phyloP scores from a whole-genome alignment of 2,888 invertebrate species.

The Mylabris sibirica region DNA sequence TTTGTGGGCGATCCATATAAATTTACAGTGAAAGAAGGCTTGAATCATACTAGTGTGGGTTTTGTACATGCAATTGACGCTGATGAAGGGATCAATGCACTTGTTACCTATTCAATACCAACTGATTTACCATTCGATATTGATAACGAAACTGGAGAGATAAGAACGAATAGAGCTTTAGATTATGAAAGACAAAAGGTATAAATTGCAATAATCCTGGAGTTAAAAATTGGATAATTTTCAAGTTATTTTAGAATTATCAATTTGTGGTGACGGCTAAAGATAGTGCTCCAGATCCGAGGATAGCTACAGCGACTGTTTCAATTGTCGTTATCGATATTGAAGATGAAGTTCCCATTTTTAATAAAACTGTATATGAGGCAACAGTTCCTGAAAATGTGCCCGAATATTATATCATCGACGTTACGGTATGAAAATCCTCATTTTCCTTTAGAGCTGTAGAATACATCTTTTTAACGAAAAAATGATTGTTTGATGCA shows the following conservation, averaged over 20 bases:
- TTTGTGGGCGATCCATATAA: slow-evolving; percentile 83
- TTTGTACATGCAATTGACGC: slow-evolving; percentile 85
- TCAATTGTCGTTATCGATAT: slow-evolving; percentile 81
- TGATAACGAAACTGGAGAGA: slow-evolving; percentile 80
- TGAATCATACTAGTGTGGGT: slow-evolving; percentile 70
- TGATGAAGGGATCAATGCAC: slow-evolving; percentile 85
- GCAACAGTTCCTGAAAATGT: slow-evolving; percentile 86
- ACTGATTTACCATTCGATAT: slow-evolving; percentile 80
- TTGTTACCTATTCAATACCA: slow-evolving; percentile 82
- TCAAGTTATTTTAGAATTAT: slow-evolving; percentile 66
- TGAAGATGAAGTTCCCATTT: slow-evolving; percentile 84
- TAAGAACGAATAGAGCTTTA: slow-evolving; percentile 75
- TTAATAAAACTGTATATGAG: slow-evolving; percentile 75
- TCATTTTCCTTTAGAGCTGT: too few relatives aligned
- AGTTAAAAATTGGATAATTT: not conserved
- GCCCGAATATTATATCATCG: slow-evolving; percentile 78
- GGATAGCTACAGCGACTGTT: slow-evolving; percentile 87
- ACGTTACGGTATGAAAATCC: slow-evolving; percentile 71
- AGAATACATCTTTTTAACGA: too few relatives aligned
- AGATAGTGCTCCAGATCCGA: slow-evolving; percentile 85
- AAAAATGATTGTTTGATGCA: too few relatives aligned
- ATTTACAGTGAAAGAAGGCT: slow-evolving; percentile 83
- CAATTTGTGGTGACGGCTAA: slow-evolving; percentile 87
- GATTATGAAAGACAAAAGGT: slow-evolving; percentile 86
- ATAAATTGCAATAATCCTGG: slow-evolving; percentile 16